phyloP scores from a whole-genome alignment of 1,140 invertebrate genomes.

The Penaeus japonicus region DNA sequence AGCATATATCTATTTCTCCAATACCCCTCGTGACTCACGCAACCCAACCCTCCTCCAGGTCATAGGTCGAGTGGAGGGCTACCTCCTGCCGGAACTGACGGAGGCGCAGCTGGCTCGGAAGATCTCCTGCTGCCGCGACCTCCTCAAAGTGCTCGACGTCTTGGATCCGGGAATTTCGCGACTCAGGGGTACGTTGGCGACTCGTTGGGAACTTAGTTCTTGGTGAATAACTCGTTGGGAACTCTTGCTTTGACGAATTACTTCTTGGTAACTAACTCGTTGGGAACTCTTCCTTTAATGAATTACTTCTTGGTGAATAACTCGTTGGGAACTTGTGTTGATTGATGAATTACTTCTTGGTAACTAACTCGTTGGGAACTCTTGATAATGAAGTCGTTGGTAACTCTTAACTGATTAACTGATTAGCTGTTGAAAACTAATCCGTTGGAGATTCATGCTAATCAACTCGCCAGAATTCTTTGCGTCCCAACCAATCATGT shows the following conservation, averaged over 20 bases:
- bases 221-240: neutral
- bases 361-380: neutral
- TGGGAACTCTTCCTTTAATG: too few species aligned
- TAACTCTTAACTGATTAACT: neutral
- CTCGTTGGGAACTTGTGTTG: too few species aligned
- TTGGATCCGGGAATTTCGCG: constrained; percentile 35
- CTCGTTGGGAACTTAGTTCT: neutral
- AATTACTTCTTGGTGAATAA: too few species aligned
- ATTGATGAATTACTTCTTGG: too few species aligned
- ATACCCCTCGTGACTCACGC: too few species aligned
- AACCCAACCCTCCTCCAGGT: neutral
- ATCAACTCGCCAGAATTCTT: neutral
- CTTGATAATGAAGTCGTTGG: neutral
- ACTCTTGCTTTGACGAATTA: too few species aligned
- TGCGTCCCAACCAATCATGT: too few species aligned
- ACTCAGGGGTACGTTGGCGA: constrained; percentile 30
- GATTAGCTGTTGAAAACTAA: neutral
- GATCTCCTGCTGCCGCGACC: constrained; percentile 37
- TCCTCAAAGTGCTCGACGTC: constrained; percentile 34
- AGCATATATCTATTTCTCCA: too few species aligned
- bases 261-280: too few species aligned
- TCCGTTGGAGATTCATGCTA: neutral
- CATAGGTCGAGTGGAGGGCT: constrained; percentile 21
- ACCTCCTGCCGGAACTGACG: constrained; percentile 7
- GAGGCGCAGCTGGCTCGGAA: constrained; percentile 30